Evolutionary conservation across 1,140 invertebrate genomes (phyloP).

Genomic region (Bombus cullumanus): DNA sequence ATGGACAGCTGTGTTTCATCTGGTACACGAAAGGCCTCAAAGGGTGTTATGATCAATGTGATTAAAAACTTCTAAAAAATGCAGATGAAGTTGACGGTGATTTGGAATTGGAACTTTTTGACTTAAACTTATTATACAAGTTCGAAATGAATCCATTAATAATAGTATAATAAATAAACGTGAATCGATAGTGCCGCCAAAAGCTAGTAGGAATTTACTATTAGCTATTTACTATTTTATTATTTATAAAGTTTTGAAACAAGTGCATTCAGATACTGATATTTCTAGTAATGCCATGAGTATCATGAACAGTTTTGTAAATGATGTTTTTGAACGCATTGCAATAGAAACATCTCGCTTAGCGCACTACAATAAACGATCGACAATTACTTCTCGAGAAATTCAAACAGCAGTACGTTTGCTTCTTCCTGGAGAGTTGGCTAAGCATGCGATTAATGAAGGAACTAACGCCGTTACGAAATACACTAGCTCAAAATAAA

Average conservation of each 20-base stretch:
- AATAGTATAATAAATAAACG: neutral
- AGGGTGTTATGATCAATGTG: no score
- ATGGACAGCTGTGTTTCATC: no score
- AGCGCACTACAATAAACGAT: slow-evolving; percentile 84
- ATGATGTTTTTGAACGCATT: slow-evolving; percentile 85
- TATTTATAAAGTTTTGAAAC: slow-evolving; percentile 88
- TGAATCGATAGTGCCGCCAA: slow-evolving; percentile 77
- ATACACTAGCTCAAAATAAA: slow-evolving; percentile 76
- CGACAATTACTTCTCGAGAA: slow-evolving; percentile 79
- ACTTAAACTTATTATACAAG: no score
- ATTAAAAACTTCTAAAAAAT: no score
- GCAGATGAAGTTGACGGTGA: no score
- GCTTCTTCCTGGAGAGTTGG: slow-evolving; percentile 79
- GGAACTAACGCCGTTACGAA: slow-evolving; percentile 69
- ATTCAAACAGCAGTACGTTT: slow-evolving; percentile 80
- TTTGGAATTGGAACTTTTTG: no score
- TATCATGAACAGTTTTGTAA: slow-evolving; percentile 87
- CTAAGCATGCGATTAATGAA: slow-evolving; percentile 69
- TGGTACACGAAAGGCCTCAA: no score
- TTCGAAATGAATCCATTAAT: no score
- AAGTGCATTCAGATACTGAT: slow-evolving; percentile 86
- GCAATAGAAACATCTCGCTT: slow-evolving; percentile 84
- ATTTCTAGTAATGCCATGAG: slow-evolving; percentile 85
- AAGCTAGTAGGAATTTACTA: slow-evolving; percentile 80
- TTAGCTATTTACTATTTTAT: slow-evolving; percentile 84